Evolutionary conservation across 2,113 vertebrate species (phyloP).

Genomic region (Semicossyphus pulcher): DNA sequence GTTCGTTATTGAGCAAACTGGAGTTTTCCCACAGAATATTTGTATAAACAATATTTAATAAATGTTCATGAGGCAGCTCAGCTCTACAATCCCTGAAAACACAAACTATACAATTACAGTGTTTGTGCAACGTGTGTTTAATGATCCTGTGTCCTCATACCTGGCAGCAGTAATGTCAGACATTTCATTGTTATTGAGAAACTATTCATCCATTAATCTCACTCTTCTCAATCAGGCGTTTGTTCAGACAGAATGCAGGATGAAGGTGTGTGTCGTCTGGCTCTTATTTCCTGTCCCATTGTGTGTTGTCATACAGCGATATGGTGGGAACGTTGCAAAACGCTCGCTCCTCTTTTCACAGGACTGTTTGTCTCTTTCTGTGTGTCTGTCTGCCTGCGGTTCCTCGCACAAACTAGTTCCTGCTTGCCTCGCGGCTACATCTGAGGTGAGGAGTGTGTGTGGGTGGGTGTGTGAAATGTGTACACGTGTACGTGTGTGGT

Average conservation of each 20-base stretch:
- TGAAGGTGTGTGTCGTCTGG: slow-evolving; percentile 70
- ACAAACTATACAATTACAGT: slow-evolving; percentile 9
- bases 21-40: not conserved
- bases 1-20: not conserved
- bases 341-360: slow-evolving; percentile 45
- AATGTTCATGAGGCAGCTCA: not conserved
- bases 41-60: not conserved
- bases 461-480: slow-evolving; percentile 29
- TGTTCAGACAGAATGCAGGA: slow-evolving; percentile 65
- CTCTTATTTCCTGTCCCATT: slow-evolving; percentile 71
- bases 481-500: slow-evolving; percentile 49
- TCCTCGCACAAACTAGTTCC: slow-evolving; percentile 67
- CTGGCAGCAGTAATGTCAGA: slow-evolving; percentile 31
- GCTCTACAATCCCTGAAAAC: slow-evolving; percentile 4
- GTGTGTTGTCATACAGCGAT: slow-evolving; percentile 62
- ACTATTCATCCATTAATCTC: slow-evolving; percentile 65
- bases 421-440: slow-evolving; percentile 60
- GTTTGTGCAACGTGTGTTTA: slow-evolving; percentile 10
- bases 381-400: slow-evolving; percentile 47
- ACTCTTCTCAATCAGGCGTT: slow-evolving; percentile 54
- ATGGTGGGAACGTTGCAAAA: slow-evolving; percentile 69
- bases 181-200: slow-evolving; percentile 38
- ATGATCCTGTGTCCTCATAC: slow-evolving; percentile 27
- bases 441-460: slow-evolving; percentile 42
- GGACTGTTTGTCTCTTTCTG: slow-evolving; percentile 56